phyloP scores from a whole-genome alignment of 2,113 vertebrate genomes.

The Aramus guarauna region DNA sequence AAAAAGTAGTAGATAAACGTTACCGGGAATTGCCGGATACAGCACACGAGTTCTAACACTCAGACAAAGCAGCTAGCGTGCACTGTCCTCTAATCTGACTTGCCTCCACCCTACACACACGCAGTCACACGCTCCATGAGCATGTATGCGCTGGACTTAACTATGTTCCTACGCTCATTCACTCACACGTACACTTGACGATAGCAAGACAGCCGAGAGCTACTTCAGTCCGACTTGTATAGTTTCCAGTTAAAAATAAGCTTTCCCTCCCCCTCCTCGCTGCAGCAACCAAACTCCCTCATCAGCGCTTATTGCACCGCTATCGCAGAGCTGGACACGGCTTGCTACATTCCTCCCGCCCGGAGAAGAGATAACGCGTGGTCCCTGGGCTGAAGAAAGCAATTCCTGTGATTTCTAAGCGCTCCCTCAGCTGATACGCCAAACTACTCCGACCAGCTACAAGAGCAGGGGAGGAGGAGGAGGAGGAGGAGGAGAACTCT shows the following conservation, averaged over 20 bases:
- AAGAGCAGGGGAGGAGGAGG: not conserved
- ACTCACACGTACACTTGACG: not conserved
- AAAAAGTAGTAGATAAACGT: not conserved
- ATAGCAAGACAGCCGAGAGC: not conserved
- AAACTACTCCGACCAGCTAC: not conserved
- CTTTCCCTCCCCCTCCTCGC: conserved; percentile 3
- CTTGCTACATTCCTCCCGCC: not conserved
- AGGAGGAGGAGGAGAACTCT: not conserved
- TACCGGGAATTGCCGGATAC: not conserved
- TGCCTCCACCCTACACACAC: not conserved
- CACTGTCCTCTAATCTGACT: not conserved
- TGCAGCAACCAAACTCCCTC: not conserved
- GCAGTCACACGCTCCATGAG: not conserved
- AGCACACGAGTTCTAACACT: not conserved
- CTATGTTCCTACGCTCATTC: fast-evolving
- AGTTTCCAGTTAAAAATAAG: conserved; percentile 15
- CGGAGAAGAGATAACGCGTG: not conserved
- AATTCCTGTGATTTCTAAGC: not conserved
- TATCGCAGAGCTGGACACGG: not conserved
- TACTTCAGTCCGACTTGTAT: not conserved
- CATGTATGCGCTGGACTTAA: not conserved
- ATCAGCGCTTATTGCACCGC: not conserved
- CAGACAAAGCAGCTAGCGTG: not conserved
- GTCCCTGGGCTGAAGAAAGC: not conserved
- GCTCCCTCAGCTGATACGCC: not conserved